phyloP scores from a whole-genome alignment of 2,113 vertebrate species.

The Laticauda laticaudata region DNA sequence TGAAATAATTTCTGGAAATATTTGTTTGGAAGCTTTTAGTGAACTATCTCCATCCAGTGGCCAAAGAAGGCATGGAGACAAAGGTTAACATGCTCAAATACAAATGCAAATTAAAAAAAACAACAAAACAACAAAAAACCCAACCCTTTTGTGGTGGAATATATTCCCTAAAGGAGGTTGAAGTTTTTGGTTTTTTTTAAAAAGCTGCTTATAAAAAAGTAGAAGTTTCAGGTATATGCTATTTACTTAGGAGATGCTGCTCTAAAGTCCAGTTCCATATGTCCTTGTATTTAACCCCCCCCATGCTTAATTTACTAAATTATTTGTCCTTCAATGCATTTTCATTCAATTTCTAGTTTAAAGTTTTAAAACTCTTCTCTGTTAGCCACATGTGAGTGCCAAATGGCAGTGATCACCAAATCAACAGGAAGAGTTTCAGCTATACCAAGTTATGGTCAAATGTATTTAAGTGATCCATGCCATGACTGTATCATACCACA shows the following conservation, averaged over 20 bases:
- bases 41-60: neutral
- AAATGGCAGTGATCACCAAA: neutral
- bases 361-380: neutral
- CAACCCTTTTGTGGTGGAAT: neutral
- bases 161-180: neutral
- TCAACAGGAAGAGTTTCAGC: neutral
- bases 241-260: neutral
- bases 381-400: neutral
- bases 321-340: too few species aligned
- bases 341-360: neutral
- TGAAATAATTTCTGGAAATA: neutral
- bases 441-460: neutral
- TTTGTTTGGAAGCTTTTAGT: neutral
- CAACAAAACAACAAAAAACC: neutral
- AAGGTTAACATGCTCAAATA: neutral
- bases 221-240: neutral
- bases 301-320: neutral
- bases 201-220: neutral
- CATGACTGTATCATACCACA: neutral
- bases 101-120: neutral
- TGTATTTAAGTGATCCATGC: neutral
- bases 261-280: neutral
- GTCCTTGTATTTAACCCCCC: neutral
- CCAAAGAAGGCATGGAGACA: neutral
- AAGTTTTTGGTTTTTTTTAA: neutral